These are phyloP conservation scores for Sturnira hondurensis DNA, from an alignment of 2,113 vertebrate genomes.

Conservation along the genomic window DNA sequence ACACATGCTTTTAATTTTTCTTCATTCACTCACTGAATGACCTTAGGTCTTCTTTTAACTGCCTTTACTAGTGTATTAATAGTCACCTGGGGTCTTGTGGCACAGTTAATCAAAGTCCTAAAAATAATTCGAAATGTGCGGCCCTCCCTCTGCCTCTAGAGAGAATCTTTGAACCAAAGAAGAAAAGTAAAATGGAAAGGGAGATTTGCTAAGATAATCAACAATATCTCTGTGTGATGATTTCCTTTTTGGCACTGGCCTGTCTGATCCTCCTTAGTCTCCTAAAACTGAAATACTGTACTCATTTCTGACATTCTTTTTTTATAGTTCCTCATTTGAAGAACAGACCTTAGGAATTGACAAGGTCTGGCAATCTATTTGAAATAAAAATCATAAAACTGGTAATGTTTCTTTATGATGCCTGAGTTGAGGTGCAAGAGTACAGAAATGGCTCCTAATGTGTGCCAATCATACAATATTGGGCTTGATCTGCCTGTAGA, in stretches of 20 bases:
- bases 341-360: constrained; percentile 41
- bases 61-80: constrained; percentile 75
- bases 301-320: constrained; percentile 44
- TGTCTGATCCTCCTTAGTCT: constrained; percentile 44
- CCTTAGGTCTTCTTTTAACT: constrained; percentile 77
- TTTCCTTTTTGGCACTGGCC: constrained; percentile 44
- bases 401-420: constrained; percentile 24
- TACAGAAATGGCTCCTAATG: constrained; percentile 6
- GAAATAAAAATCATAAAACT: constrained; percentile 52
- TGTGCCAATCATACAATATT: background rate
- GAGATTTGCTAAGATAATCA: constrained; percentile 66
- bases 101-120: constrained; percentile 75
- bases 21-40: constrained; percentile 70
- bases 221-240: constrained; percentile 63
- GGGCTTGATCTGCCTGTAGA: background rate
- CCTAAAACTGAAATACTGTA: constrained; percentile 57
- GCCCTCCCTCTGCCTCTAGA: constrained; percentile 44
- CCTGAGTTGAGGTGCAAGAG: background rate
- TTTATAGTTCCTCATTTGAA: constrained; percentile 58
- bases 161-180: constrained; percentile 66
- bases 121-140: constrained; percentile 71
- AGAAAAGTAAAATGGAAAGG: constrained; percentile 66
- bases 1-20: constrained; percentile 70
- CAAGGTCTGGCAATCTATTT: constrained; percentile 51
- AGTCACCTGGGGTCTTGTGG: constrained; percentile 69